Conservation (phyloP, 1,140 invertebrate genomes). For the Drosophila asahinai region DNA sequence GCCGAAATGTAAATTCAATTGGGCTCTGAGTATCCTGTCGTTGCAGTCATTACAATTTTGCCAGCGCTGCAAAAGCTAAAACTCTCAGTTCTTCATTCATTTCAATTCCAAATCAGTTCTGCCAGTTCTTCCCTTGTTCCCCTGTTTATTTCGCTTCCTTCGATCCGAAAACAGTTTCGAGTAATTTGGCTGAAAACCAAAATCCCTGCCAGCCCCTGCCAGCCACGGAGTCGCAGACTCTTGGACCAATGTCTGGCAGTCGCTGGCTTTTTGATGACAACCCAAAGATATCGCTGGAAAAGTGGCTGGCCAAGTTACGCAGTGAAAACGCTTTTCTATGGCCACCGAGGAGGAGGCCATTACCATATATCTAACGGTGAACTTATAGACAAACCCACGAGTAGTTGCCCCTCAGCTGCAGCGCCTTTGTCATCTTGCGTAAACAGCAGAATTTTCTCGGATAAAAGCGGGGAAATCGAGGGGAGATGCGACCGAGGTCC, state of each 20-base stretch:
- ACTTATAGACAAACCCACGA: conserved; percentile 39
- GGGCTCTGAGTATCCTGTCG: conserved; percentile 6
- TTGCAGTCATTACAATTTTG: conserved; percentile 71
- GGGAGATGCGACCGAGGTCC: conserved; percentile 15
- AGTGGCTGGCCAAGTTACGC: conserved; percentile 53
- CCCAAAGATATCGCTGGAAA: conserved; percentile 67
- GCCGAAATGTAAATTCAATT: conserved; percentile 40
- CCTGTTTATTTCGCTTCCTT: background rate
- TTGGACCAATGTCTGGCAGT: conserved; percentile 43
- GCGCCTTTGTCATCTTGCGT: conserved; percentile 71
- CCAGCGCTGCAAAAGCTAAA: conserved; percentile 59
- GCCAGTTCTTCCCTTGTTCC: background rate
- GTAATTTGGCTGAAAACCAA: conserved; percentile 76
- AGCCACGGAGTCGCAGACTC: background rate
- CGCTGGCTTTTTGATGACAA: conserved; percentile 77
- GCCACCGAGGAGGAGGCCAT: conserved; percentile 55
- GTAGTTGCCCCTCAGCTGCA: conserved; percentile 35
- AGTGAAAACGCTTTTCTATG: conserved; percentile 67
- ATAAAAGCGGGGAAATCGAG: conserved; percentile 25
- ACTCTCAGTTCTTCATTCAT: conserved; percentile 57
- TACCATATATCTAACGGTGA: conserved; percentile 76
- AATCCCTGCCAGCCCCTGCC: conserved; percentile 25
- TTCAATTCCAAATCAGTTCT: conserved; percentile 70
- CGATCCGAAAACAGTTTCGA: conserved; percentile 36
- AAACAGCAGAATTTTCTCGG: conserved; percentile 57